phyloP scores from a whole-genome alignment of 2,888 invertebrate species.

The Cephus rjabovi region DNA sequence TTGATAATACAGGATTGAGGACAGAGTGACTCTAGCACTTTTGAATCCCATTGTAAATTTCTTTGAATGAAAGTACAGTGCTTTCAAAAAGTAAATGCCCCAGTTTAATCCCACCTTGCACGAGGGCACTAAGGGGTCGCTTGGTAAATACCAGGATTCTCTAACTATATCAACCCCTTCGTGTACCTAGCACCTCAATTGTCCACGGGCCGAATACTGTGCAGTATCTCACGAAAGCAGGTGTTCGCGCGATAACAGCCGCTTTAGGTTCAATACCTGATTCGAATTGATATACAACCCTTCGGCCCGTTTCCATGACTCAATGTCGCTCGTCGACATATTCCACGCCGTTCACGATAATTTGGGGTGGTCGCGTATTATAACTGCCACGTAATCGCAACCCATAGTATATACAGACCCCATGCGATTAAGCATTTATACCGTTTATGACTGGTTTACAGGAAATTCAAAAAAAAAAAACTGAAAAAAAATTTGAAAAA shows the following conservation, averaged over 20 bases:
- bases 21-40: background rate
- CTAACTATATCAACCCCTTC: conserved; percentile 25
- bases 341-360: background rate
- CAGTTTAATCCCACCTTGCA: background rate
- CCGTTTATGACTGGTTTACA: no score
- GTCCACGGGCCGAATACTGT: background rate
- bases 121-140: background rate
- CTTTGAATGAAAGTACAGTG: background rate
- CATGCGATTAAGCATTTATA: no score
- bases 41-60: background rate
- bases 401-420: background rate
- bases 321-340: background rate
- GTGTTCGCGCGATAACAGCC: conserved; percentile 37
- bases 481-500: no score
- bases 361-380: background rate
- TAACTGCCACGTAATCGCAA: background rate
- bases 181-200: conserved; percentile 13
- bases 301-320: conserved; percentile 23
- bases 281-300: conserved; percentile 25
- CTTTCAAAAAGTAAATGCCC: background rate
- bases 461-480: no score
- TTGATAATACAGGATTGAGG: background rate
- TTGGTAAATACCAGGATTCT: conserved; percentile 9
- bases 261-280: conserved; percentile 24
- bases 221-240: conserved; percentile 35